Evolutionary conservation across 2,797 vertebrate species (phyloP).

Genomic region (Tinamus major): DNA sequence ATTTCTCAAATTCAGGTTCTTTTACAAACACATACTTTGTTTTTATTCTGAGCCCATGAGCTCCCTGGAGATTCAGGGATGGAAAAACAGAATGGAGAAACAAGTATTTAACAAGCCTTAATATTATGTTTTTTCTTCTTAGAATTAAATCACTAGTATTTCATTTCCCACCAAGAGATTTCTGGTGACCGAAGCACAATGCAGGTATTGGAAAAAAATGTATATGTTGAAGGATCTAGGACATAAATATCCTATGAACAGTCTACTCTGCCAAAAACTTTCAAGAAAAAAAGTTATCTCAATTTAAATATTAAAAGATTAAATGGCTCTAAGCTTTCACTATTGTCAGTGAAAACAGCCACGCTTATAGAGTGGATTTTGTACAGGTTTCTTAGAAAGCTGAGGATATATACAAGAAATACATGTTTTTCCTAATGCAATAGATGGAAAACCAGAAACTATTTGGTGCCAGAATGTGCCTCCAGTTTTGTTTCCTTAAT

Average conservation of each 20-base stretch:
- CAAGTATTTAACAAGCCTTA: neutral
- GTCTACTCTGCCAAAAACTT: neutral
- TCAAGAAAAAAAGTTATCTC: neutral
- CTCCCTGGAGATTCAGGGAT: neutral
- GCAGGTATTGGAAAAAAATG: neutral
- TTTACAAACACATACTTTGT: accelerated
- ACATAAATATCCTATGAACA: neutral
- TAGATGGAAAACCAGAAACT: neutral
- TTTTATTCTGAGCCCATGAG: neutral
- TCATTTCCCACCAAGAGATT: neutral
- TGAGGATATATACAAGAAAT: neutral
- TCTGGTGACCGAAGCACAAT: neutral
- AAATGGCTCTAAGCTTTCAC: neutral
- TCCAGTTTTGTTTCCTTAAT: neutral
- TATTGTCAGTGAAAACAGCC: neutral
- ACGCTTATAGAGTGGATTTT: neutral
- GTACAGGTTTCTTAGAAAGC: neutral
- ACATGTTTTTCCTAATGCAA: neutral
- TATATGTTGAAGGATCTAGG: neutral
- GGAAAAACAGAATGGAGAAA: neutral
- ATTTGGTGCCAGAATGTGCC: neutral
- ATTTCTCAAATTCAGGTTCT: neutral
- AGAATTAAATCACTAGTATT: neutral
- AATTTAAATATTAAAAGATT: neutral
- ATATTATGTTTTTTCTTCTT: neutral